phyloP scores from a whole-genome alignment of 2,888 invertebrate genomes.

The Xestia rhomboidea region DNA sequence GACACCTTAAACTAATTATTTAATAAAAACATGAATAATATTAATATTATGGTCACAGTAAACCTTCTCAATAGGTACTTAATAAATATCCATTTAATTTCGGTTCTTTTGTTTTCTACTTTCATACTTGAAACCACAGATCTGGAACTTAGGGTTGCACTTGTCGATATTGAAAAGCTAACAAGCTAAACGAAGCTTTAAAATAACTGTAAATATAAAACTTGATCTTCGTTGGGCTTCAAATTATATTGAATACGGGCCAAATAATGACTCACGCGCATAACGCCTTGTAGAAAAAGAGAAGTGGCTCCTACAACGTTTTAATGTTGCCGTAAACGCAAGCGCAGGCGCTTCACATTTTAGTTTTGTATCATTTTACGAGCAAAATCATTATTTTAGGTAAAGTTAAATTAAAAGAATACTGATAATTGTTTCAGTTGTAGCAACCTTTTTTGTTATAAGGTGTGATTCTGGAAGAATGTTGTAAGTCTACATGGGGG shows the following conservation, averaged over 20 bases:
- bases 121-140: background rate
- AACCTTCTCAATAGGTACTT: background rate
- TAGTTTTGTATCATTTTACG: background rate
- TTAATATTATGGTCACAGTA: background rate
- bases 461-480: background rate
- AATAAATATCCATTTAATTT: background rate
- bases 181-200: constrained; percentile 11
- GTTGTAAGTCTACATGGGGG: background rate
- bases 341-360: constrained; percentile 44
- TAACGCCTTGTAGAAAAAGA: constrained; percentile 66
- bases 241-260: constrained; percentile 7
- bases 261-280: constrained; percentile 38
- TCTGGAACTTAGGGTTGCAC: background rate
- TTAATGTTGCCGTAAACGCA: constrained; percentile 46
- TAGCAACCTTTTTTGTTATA: background rate
- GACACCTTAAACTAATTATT: background rate
- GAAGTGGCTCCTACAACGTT: constrained; percentile 49
- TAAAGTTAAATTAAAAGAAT: background rate
- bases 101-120: background rate
- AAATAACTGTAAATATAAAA: constrained; percentile 18
- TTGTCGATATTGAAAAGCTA: background rate
- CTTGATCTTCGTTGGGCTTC: constrained; percentile 11
- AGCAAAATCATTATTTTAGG: background rate
- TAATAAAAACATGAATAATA: background rate
- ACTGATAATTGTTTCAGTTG: background rate